Evolutionary conservation across 2,113 vertebrate species (phyloP).

Genomic region (Elgaria multicarinata): DNA sequence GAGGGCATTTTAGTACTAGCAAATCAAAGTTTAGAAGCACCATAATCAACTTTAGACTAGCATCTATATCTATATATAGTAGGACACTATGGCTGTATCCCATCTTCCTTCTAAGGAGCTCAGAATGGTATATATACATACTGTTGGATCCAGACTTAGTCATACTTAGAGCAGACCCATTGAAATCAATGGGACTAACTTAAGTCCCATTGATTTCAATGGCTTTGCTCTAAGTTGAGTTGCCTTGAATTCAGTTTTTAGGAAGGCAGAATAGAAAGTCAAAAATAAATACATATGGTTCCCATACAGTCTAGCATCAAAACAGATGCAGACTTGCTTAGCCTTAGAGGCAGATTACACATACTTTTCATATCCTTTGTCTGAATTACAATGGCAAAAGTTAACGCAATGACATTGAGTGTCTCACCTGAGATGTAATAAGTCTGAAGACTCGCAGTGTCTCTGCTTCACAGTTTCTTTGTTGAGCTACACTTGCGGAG

Average conservation of each 20-base stretch:
- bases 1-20: not conserved
- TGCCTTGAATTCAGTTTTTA: not conserved
- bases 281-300: not conserved
- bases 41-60: not conserved
- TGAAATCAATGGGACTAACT: no score
- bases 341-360: not conserved
- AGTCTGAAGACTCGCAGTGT: conserved; percentile 95
- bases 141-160: not conserved
- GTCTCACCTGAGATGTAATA: conserved; percentile 94
- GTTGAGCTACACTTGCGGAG: conserved; percentile 95
- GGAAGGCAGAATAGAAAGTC: not conserved
- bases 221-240: no score
- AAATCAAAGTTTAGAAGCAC: not conserved
- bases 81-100: not conserved
- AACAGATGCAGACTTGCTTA: not conserved
- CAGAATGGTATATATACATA: not conserved
- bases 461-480: conserved; percentile 97
- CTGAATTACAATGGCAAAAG: not conserved
- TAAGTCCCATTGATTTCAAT: no score
- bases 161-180: not conserved
- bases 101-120: not conserved
- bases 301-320: not conserved
- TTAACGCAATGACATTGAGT: not conserved
- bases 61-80: no score
- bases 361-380: not conserved